These are phyloP conservation scores for Notolepis coatsorum DNA, from an alignment of 2,797 vertebrate genomes.

Conservation along the genomic window DNA sequence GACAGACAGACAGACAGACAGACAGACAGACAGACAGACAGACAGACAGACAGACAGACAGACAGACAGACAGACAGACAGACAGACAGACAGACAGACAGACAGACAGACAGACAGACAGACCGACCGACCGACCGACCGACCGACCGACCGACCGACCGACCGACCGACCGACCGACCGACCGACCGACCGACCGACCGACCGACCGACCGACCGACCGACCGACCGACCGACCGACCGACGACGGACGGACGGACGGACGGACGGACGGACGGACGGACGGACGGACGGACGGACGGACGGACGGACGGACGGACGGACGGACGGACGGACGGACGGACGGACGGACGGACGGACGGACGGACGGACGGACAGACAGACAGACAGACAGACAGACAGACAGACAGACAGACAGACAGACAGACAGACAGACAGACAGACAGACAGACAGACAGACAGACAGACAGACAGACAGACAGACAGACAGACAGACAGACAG, in stretches of 20 bases:
- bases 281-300: background rate
- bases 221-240: background rate
- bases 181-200: background rate
- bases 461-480: background rate
- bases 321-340: background rate
- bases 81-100: no score
- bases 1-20: no score
- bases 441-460: background rate
- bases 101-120: no score
- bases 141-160: background rate
- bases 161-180: background rate
- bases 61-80: no score
- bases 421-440: background rate
- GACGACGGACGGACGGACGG: background rate
- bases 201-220: background rate
- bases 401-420: background rate
- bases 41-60: no score
- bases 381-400: background rate
- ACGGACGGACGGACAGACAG: background rate
- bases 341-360: background rate
- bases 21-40: no score
- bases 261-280: no score
- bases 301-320: background rate
- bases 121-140: no score
- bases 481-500: background rate